A percentile compares a stretch with the other conserved stretches of the same genome.
Evolutionary conservation across 2,113 vertebrate species (phyloP).

Genomic region (Melozone crissalis): DNA sequence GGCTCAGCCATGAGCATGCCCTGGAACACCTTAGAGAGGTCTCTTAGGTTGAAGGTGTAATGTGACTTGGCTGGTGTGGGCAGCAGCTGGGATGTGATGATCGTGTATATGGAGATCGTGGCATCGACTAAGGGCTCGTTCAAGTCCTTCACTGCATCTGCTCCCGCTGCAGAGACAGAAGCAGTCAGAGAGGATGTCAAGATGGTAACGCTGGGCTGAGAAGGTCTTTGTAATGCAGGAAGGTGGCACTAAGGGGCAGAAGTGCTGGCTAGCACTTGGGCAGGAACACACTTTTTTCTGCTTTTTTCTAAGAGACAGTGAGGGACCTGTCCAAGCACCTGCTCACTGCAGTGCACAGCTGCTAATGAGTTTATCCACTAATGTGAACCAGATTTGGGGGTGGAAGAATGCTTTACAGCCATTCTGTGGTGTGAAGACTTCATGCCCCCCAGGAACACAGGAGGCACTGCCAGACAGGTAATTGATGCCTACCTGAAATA

Average conservation of each 20-base stretch:
- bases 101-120: slow-evolving; percentile 80
- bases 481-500: not conserved
- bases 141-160: slow-evolving; percentile 72
- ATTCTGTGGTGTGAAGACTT: not conserved
- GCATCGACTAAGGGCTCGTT: slow-evolving; percentile 81
- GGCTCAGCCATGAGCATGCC: slow-evolving; percentile 90
- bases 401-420: not conserved
- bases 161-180: slow-evolving; percentile 66
- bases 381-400: not conserved
- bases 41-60: slow-evolving; percentile 93
- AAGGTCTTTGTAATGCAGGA: not conserved
- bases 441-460: not conserved
- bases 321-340: not conserved
- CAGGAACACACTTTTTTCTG: not conserved
- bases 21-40: slow-evolving; percentile 95
- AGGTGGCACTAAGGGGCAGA: not conserved
- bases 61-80: slow-evolving; percentile 92
- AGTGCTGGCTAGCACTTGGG: not conserved
- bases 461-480: not conserved
- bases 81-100: slow-evolving; percentile 87
- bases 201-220: not conserved
- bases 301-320: not conserved
- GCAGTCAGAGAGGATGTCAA: not conserved
- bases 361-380: not conserved
- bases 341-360: not conserved